phyloP scores from a whole-genome alignment of 64 coral and sea anemone species.

The Porites australiensis region DNA sequence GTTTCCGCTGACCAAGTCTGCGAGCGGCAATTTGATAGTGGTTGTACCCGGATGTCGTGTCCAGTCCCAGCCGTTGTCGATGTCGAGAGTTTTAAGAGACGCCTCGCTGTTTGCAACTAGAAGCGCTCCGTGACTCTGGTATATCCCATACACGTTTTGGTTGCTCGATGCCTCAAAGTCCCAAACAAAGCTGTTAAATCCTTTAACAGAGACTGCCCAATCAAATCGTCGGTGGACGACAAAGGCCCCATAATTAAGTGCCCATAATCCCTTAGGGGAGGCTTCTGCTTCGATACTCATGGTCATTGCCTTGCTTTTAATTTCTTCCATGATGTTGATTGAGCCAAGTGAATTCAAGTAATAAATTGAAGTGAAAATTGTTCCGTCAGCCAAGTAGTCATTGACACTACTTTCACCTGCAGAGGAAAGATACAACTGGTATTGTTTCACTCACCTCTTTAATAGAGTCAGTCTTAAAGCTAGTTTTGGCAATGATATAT shows the following conservation, averaged over 20 bases:
- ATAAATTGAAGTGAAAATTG: background rate
- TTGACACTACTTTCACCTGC: background rate
- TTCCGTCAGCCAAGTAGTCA: slow-evolving; percentile 7
- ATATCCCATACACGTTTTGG: slow-evolving; percentile 63
- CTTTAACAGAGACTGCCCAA: slow-evolving; percentile 68
- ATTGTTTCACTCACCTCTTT: too few species aligned
- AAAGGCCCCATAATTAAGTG: slow-evolving; percentile 28
- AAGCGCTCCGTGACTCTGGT: slow-evolving; percentile 49
- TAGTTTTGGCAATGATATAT: too few species aligned
- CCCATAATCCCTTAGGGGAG: slow-evolving; percentile 13
- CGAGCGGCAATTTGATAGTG: background rate
- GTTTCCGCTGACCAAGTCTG: background rate
- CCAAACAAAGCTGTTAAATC: slow-evolving; percentile 57
- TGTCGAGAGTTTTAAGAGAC: slow-evolving; percentile 28
- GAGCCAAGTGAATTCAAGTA: slow-evolving; percentile 28
- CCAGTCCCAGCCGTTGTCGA: slow-evolving; percentile 75
- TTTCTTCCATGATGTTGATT: background rate
- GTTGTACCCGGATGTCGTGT: slow-evolving; percentile 63
- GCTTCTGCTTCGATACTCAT: background rate
- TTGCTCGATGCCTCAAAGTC: slow-evolving; percentile 41
- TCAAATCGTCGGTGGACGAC: slow-evolving; percentile 45
- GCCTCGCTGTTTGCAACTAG: slow-evolving; percentile 75
- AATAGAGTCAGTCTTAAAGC: too few species aligned
- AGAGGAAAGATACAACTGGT: too few species aligned
- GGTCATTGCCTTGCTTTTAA: background rate